Percentiles rank a stretch among this genome's conserved stretches.
Evolutionary conservation across 92 coral and sea anemone genomes (phyloP).

Genomic region (Epizoanthus ramosus): DNA sequence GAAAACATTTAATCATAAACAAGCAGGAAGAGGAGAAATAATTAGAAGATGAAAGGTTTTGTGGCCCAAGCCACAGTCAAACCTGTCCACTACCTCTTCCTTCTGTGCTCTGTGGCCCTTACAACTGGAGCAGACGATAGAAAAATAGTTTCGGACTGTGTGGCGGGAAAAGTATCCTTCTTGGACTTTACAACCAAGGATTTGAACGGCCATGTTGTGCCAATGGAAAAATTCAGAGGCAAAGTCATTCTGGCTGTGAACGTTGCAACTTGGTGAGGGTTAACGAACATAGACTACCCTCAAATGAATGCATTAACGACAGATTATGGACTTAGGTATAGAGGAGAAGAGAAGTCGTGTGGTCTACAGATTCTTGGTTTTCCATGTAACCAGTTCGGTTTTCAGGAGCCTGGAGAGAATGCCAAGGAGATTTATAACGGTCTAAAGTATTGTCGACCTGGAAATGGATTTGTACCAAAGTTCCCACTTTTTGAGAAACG

Average conservation of each 20-base stretch:
- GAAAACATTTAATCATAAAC: too few species aligned
- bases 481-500: conserved; percentile 67
- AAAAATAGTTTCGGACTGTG: background rate
- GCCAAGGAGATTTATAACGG: conserved; percentile 78
- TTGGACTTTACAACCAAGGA: conserved; percentile 51
- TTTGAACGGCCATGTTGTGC: conserved; percentile 40
- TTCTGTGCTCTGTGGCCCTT: background rate
- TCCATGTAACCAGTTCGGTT: conserved; percentile 82
- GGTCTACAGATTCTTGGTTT: conserved; percentile 66
- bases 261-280: conserved; percentile 85
- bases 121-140: background rate
- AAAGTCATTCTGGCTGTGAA: conserved; percentile 61
- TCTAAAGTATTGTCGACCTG: conserved; percentile 78
- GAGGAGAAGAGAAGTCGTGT: conserved; percentile 36
- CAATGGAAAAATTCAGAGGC: conserved; percentile 52
- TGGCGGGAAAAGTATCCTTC: conserved; percentile 22
- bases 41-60: background rate
- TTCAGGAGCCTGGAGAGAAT: conserved; percentile 82
- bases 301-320: conserved; percentile 72
- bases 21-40: background rate
- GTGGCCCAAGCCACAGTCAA: background rate
- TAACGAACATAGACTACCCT: conserved; percentile 61
- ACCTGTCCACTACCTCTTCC: background rate
- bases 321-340: background rate
- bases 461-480: conserved; percentile 71